Percentiles rank a stretch among this genome's conserved stretches.
Evolutionary conservation across 2,797 vertebrate genomes (phyloP).

Genomic region (Enoplosus armatus): DNA sequence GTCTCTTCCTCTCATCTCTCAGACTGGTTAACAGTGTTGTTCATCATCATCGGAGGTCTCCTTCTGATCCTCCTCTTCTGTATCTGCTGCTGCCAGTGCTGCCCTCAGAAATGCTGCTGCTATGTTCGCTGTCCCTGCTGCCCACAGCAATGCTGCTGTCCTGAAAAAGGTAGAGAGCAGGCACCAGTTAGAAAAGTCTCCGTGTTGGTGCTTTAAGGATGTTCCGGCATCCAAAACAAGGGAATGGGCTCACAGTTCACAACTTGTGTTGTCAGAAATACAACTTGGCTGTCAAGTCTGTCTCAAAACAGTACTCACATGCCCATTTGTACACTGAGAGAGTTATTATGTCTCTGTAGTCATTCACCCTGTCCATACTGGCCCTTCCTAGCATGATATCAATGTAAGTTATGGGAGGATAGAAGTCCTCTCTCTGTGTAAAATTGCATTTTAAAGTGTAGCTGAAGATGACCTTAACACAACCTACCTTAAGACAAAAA

Average conservation of each 20-base stretch:
- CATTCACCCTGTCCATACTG: not conserved
- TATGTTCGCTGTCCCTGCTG: slow-evolving; percentile 96
- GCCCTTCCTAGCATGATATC: not conserved
- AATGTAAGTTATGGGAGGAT: not conserved
- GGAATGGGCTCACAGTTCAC: not conserved
- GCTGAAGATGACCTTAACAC: too few relatives aligned
- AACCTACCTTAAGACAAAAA: not conserved
- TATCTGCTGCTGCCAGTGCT: slow-evolving; percentile 98
- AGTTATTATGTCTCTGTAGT: not conserved
- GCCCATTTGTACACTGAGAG: not conserved
- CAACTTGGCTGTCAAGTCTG: not conserved
- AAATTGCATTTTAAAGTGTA: not conserved
- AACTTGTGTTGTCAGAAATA: not conserved
- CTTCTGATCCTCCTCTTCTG: slow-evolving; percentile 90
- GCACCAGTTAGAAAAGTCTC: not conserved
- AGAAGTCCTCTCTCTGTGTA: not conserved
- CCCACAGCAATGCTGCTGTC: slow-evolving; percentile 94
- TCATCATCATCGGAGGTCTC: slow-evolving; percentile 90
- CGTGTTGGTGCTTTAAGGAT: not conserved
- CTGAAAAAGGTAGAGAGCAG: slow-evolving; percentile 78
- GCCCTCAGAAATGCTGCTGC: slow-evolving; percentile 96
- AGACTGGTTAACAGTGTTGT: slow-evolving; percentile 96
- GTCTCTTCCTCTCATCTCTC: slow-evolving; percentile 15
- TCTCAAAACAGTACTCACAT: not conserved
- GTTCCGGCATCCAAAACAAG: not conserved